Evolutionary conservation across 1,140 invertebrate genomes (phyloP).

Genomic region (Solenopsis fugax): DNA sequence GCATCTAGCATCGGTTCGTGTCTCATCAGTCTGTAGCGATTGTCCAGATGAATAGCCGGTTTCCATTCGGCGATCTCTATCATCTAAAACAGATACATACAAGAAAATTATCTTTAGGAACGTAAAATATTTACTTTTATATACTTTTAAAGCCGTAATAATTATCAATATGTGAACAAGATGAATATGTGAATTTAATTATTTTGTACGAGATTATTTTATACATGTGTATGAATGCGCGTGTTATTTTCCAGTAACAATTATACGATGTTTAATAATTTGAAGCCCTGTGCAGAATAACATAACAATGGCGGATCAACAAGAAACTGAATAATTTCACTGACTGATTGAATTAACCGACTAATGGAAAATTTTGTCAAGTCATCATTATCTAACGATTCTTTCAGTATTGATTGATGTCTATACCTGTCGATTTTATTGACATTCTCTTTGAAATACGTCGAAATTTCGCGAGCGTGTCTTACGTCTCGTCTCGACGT

Average conservation of each 20-base stretch:
- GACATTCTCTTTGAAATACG: neutral
- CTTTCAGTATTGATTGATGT: neutral
- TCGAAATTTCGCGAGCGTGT: neutral
- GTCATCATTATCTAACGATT: neutral
- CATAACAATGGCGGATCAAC: neutral
- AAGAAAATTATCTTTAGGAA: neutral
- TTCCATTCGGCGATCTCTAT: slow-evolving; percentile 43
- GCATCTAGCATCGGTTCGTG: slow-evolving; percentile 82
- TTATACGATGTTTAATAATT: slow-evolving; percentile 19
- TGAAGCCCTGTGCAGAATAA: neutral
- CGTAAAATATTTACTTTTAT: neutral
- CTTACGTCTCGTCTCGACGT: too few species aligned
- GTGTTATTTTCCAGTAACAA: neutral
- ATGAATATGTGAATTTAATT: neutral
- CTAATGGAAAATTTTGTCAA: neutral
- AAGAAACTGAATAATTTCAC: neutral
- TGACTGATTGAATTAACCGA: neutral
- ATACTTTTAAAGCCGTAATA: neutral
- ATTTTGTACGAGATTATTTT: neutral
- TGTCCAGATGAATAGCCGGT: slow-evolving; percentile 83
- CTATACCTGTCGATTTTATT: neutral
- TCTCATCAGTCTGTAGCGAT: slow-evolving; percentile 83
- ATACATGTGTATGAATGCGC: neutral
- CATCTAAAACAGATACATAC: slow-evolving; percentile 70
- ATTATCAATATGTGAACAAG: neutral